Evolutionary conservation across 2,113 vertebrate species (phyloP), one percentile per base, ranked within the genome.

Genomic region (Xyrauchen texanus): DNA sequence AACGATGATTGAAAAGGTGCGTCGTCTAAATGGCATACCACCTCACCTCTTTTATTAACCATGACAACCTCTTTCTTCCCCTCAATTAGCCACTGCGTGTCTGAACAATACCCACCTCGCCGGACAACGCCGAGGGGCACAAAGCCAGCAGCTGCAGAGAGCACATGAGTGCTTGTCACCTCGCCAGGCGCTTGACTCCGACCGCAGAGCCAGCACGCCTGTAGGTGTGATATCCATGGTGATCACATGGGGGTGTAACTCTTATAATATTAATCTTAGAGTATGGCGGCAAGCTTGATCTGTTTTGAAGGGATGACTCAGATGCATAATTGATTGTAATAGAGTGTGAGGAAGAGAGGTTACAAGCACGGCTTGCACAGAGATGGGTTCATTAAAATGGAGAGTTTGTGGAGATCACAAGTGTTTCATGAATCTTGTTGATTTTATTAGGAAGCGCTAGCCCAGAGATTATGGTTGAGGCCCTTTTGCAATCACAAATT

Each of bases 1-100:
- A 74, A n/a, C 0, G 11, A 68, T 68, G 82, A 77, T 10, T 77
- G 68, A 73, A 69, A 81, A 78, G 3, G 21, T 47, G 7, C 46
- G 42, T 47, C 42, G 47, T 65, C 52, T 74, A 78, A 68, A 81
- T 80, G 52, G 68, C 83, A 87, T 87, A 85, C 87, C 82, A 10
- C 44, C 79, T 89, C 88, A 86, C 88, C 88, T 91, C 86, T 88
- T 73, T 84, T 83, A 90, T 91, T 90, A 91, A 85, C 86, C 86
- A 79, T 85, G 77, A 82, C 85, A 84, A 86, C 88, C 86, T 84
- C 83, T 66, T 83, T 89, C 91, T 90, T 89, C 88, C 83, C 85
- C 85, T 89, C 88, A 89, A 90, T 90, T 90, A 92, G 81, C 74
- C 84, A 85, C 68, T 69, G 81, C 82, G 82, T 84, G 57, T 79